Percentiles rank a stretch among this genome's conserved stretches.
These are phyloP conservation scores for Stegastes partitus DNA, from an alignment of 2,113 vertebrate species.

Conservation along the genomic window DNA sequence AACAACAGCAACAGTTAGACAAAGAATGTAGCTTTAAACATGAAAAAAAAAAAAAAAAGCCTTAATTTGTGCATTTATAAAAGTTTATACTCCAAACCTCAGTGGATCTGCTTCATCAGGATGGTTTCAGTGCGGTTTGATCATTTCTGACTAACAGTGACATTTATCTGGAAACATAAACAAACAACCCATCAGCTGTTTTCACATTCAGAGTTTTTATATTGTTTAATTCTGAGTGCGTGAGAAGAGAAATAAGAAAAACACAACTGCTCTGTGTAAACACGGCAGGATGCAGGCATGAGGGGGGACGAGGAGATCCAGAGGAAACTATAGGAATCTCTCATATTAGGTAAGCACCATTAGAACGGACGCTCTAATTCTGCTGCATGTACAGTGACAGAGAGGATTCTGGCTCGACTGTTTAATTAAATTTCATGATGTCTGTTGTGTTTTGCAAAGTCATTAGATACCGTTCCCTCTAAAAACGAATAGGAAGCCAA, in stretches of 20 bases:
- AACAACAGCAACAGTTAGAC: no score
- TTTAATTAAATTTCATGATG: constrained; percentile 27
- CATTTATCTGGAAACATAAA: neutral
- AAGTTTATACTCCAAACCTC: neutral
- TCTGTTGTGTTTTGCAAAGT: constrained; percentile 34
- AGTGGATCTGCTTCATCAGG: neutral
- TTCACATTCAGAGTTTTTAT: neutral
- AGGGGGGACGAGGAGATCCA: neutral
- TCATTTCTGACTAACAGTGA: neutral
- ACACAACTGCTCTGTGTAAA: fast-evolving
- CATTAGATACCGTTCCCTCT: constrained; percentile 31
- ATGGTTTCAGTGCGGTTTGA: neutral
- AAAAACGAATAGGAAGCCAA: constrained; percentile 16
- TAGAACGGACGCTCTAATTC: constrained; percentile 1
- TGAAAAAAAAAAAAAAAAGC: no score
- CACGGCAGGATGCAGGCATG: neutral
- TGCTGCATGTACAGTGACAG: neutral
- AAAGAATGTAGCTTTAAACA: no score
- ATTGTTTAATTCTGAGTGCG: neutral
- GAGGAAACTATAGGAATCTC: neutral
- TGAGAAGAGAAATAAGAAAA: neutral
- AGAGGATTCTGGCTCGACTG: neutral
- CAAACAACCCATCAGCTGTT: constrained; percentile 2
- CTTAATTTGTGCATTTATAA: neutral
- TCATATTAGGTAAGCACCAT: neutral